Conservation (phyloP, 2,888 invertebrate genomes). For the Morinoia aosen region DNA sequence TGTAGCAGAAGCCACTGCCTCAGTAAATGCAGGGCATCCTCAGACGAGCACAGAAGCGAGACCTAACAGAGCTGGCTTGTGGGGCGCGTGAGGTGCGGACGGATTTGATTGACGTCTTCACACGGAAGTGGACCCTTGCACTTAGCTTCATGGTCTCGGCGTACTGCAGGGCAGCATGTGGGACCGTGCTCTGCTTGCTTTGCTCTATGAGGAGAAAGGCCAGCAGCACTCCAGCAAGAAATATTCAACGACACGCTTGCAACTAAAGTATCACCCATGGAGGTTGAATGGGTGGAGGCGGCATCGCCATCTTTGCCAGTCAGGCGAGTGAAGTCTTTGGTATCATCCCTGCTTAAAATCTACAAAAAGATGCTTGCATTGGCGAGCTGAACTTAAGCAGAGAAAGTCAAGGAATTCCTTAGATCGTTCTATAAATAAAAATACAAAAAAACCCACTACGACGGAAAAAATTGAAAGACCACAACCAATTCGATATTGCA, state of each 20-base stretch:
- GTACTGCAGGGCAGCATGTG: not conserved
- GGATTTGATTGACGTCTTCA: constrained; percentile 39
- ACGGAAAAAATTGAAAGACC: not conserved
- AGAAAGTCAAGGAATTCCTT: not conserved
- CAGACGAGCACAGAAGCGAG: not conserved
- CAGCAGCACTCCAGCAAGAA: not conserved
- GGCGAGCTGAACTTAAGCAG: not conserved
- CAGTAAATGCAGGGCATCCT: not conserved
- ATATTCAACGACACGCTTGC: not conserved
- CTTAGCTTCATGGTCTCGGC: constrained; percentile 16
- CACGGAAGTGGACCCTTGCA: constrained; percentile 32
- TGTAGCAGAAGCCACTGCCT: not conserved
- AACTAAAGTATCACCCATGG: not conserved
- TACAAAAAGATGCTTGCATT: too few species aligned
- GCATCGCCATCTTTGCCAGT: too few species aligned
- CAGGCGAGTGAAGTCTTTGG: too few species aligned
- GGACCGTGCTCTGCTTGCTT: not conserved
- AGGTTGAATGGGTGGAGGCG: too few species aligned
- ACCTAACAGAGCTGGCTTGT: constrained; percentile 23
- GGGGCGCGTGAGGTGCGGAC: not conserved
- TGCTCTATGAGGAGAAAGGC: not conserved
- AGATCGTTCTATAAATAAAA: not conserved
- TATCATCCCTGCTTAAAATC: too few species aligned
- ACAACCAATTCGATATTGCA: not conserved
- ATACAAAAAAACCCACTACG: not conserved